Base-by-base conservation (phyloP, 2,888 invertebrate genomes). In the Drosophila trichaetosa region DNA sequence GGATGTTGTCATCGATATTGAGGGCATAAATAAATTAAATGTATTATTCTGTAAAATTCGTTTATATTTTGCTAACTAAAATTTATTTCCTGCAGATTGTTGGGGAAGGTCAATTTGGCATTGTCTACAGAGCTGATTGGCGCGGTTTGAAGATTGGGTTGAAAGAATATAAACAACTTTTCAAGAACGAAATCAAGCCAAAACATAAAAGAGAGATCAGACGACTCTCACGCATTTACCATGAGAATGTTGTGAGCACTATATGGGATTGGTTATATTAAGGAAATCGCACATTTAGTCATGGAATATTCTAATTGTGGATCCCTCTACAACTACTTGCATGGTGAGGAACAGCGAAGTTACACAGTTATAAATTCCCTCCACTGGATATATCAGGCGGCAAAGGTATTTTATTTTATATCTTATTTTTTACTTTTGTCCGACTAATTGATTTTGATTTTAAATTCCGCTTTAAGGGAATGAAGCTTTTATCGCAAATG, bases 251-350 rank as follows among this genome's bases (percentile, higher is more conserved):
- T 34, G 24, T 53, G 2, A n/a, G 5, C 10, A 36, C 24, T 36
- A 4, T 36, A 36, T 53, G 53, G 53, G 16, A 18, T 53, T 53
- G 1, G 8, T 2, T 36, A 18, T 18, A 11, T 18, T 24, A 24
- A 18, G 4, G 18, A 27, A 36, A 1, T 36, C 18, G 16, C 24
- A 13, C 34, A 42, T 57, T 42, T 59, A 8, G 49, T 36, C 3
- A 48, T 59, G 59, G 36, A 49, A 4, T 60, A 29, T 63, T 54
- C 54, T 2, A 27, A 53, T 7, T 62, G 46, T 34, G 61, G 61
- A 62, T 40, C 42, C n/a, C 52, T 62, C 10, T 8, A 52, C 16
- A 33, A 53, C 24, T 53, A 53, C 31, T 42, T 62, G 40, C 61
- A 62, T 53, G 34, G n/a, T 18, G n/a, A 46, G 29, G 7, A 29